Conservation (phyloP, 2,113 vertebrate species). For the Gymnocephalus cernua region DNA sequence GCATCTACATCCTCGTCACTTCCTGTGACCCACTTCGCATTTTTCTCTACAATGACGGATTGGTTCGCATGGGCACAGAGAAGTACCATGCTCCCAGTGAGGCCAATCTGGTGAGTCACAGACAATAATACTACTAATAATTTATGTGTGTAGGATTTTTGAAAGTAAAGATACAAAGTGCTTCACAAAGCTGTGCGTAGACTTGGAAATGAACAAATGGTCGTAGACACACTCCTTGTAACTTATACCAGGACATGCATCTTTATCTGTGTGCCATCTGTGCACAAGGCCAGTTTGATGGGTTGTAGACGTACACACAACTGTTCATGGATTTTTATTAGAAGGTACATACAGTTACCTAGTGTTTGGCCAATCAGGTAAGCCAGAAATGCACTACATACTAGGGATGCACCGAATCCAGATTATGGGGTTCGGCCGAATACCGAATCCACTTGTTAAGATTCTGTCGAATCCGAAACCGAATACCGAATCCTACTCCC, state of each 20-base stretch:
- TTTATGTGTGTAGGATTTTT: background rate
- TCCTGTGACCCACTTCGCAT: conserved; percentile 97
- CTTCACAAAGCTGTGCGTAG: background rate
- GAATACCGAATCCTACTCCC: too few species aligned
- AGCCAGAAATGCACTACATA: conserved; percentile 2
- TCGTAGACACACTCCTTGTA: background rate
- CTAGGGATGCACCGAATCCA: too few species aligned
- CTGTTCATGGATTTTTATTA: conserved; percentile 1
- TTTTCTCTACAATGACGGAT: conserved; percentile 97
- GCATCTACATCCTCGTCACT: conserved; percentile 98
- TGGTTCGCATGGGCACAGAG: conserved; percentile 98
- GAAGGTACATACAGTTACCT: background rate
- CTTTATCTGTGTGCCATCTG: conserved; percentile 12
- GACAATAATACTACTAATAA: background rate
- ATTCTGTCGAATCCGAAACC: too few species aligned
- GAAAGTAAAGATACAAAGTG: background rate
- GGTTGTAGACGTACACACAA: conserved; percentile 8
- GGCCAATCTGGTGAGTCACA: conserved; percentile 93
- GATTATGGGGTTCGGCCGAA: too few species aligned
- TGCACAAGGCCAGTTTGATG: conserved; percentile 3
- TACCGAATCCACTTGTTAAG: too few species aligned
- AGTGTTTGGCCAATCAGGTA: conserved; percentile 2
- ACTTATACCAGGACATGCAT: conserved; percentile 2
- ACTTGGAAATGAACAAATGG: background rate
- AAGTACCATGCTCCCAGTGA: conserved; percentile 96